Evolutionary conservation across 2,888 invertebrate species (phyloP).

Genomic region (Standfussiana lucernea): DNA sequence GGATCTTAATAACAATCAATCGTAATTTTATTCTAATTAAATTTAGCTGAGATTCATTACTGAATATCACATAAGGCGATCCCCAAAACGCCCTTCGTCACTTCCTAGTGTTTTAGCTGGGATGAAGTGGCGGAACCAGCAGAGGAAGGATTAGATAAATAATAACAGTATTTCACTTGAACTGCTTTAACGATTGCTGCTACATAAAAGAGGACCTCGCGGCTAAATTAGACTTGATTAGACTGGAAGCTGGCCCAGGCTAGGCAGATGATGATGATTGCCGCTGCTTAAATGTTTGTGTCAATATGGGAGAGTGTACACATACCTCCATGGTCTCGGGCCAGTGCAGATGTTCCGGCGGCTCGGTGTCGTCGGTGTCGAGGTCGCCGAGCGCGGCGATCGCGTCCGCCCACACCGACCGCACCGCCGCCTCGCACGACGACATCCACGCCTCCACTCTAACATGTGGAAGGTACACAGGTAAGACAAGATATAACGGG

Average conservation of each 20-base stretch:
- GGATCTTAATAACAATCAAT: not conserved
- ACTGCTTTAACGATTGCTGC: not conserved
- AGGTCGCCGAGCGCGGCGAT: constrained; percentile 65
- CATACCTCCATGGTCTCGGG: constrained; percentile 84
- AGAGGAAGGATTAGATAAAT: not conserved
- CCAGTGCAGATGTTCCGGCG: constrained; percentile 93
- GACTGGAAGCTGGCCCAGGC: too few relatives aligned
- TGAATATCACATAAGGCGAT: too few relatives aligned
- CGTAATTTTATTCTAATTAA: not conserved
- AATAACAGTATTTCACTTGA: not conserved
- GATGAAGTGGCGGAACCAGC: not conserved
- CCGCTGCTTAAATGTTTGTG: not conserved
- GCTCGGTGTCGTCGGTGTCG: constrained; percentile 87
- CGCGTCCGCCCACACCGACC: constrained; percentile 66
- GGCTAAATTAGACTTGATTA: too few relatives aligned
- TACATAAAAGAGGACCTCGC: too few relatives aligned
- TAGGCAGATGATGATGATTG: too few relatives aligned
- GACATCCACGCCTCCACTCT: constrained; percentile 65
- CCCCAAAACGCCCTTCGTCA: not conserved
- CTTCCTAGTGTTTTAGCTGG: not conserved
- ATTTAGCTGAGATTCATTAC: not conserved
- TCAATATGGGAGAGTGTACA: not conserved
- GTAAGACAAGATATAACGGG: too few relatives aligned
- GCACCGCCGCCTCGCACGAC: constrained; percentile 59
- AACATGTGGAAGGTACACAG: too few relatives aligned